phyloP scores from a whole-genome alignment of 2,888 invertebrate genomes.

The Epistrophe eligans region DNA sequence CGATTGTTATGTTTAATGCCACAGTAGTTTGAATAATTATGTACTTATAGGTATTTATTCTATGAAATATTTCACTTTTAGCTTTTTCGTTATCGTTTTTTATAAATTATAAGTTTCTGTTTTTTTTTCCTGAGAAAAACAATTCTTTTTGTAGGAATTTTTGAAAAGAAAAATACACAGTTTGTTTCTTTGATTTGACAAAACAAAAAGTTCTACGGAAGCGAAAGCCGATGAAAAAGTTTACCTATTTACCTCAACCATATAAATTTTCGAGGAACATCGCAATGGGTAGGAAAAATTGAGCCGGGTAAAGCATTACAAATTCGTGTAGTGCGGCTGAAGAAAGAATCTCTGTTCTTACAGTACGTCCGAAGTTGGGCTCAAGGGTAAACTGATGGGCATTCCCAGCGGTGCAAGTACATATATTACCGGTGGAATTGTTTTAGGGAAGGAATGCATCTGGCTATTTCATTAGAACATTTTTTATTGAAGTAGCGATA shows the following conservation, averaged over 20 bases:
- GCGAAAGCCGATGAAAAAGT: slow-evolving; percentile 3
- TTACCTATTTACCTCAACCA: slow-evolving; percentile 21
- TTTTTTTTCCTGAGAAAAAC: background rate
- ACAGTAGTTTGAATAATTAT: slow-evolving; percentile 64
- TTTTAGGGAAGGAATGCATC: no score
- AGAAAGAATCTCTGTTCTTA: no score
- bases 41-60: no score
- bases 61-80: slow-evolving; percentile 38
- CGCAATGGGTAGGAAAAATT: no score
- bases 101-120: background rate
- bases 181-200: slow-evolving; percentile 6
- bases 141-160: background rate
- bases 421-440: no score
- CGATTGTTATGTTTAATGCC: slow-evolving; percentile 29
- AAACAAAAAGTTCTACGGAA: slow-evolving; percentile 7
- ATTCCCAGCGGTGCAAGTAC: no score
- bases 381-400: no score
- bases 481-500: no score
- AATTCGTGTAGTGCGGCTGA: no score
- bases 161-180: background rate
- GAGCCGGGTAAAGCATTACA: no score
- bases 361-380: no score
- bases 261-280: slow-evolving; percentile 20
- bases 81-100: background rate
- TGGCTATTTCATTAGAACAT: no score